A percentile compares a stretch with the other conserved stretches of the same genome.
Conservation (phyloP, 2,888 invertebrate genomes). For the Orthosia cruda region DNA sequence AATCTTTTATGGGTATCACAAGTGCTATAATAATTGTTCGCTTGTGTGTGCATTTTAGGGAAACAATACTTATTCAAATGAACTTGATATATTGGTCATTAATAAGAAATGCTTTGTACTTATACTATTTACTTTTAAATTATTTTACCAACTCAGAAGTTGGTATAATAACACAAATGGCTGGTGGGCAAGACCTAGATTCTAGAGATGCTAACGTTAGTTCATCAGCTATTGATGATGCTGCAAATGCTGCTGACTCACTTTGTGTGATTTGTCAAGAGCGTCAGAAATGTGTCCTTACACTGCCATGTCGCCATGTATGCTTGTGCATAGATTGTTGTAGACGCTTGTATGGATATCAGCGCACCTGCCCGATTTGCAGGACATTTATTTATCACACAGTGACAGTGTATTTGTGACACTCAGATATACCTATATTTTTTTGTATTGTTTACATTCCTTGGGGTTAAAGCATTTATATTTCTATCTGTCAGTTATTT, state of each 20-base stretch:
- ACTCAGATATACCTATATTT: constrained; percentile 20
- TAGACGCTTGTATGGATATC: constrained; percentile 87
- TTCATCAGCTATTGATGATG: constrained; percentile 74
- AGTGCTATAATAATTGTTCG: constrained; percentile 84
- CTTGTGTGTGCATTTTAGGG: constrained; percentile 82
- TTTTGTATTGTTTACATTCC: constrained; percentile 43
- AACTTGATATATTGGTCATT: constrained; percentile 81
- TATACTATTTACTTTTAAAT: constrained; percentile 84
- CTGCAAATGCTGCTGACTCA: constrained; percentile 81
- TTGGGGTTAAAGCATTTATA: constrained; percentile 31
- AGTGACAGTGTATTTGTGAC: constrained; percentile 91
- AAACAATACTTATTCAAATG: constrained; percentile 75
- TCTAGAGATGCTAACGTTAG: constrained; percentile 70
- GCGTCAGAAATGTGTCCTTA: constrained; percentile 90
- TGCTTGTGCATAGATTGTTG: constrained; percentile 91
- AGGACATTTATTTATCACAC: constrained; percentile 91
- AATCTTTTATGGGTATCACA: constrained; percentile 87
- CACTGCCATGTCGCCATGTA: constrained; percentile 91
- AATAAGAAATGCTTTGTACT: constrained; percentile 82
- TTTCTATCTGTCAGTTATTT: constrained; percentile 1
- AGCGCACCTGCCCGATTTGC: constrained; percentile 91
- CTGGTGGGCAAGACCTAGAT: constrained; percentile 77
- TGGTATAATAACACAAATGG: constrained; percentile 82
- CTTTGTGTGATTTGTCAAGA: constrained; percentile 92
- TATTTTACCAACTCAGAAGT: constrained; percentile 87